Evolutionary conservation across 2,888 invertebrate genomes (phyloP).

Genomic region (Neoaliturus tenellus): DNA sequence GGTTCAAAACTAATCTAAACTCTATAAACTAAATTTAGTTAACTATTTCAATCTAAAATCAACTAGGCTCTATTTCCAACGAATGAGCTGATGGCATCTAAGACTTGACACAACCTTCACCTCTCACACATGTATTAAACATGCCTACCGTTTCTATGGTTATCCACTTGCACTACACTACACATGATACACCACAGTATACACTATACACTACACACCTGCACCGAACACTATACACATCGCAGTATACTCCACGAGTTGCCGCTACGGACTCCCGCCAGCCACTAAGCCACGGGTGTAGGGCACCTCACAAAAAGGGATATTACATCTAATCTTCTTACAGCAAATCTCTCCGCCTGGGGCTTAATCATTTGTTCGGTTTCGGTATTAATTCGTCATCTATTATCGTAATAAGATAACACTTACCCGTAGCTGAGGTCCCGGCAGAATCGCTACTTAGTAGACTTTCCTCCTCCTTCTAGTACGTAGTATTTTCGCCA

Average conservation of each 20-base stretch:
- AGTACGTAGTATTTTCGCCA: constrained; percentile 41
- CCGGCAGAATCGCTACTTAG: constrained; percentile 56
- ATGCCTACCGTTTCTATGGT: constrained; percentile 15
- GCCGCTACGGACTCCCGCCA: neutral
- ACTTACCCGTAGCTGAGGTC: constrained; percentile 58
- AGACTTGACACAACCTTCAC: no score
- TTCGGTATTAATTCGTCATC: constrained; percentile 56
- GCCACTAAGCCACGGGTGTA: constrained; percentile 46
- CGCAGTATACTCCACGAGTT: no score
- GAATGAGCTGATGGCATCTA: no score
- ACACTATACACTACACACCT: constrained; percentile 16
- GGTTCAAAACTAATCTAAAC: no score
- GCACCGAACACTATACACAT: constrained; percentile 2
- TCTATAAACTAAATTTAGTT: no score
- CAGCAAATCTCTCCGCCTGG: constrained; percentile 57
- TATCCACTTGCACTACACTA: constrained; percentile 18
- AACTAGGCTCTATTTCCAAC: no score
- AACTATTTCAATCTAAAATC: no score
- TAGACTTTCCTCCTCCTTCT: constrained; percentile 49
- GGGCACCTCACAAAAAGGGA: constrained; percentile 65
- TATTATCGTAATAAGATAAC: constrained; percentile 57
- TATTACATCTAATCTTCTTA: constrained; percentile 66
- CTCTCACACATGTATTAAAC: no score
- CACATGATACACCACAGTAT: constrained; percentile 7
- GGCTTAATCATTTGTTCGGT: constrained; percentile 52